A percentile compares a stretch with the other conserved stretches of the same genome.
Conservation (phyloP, 2,888 invertebrate species). For the Cyclophora punctaria region DNA sequence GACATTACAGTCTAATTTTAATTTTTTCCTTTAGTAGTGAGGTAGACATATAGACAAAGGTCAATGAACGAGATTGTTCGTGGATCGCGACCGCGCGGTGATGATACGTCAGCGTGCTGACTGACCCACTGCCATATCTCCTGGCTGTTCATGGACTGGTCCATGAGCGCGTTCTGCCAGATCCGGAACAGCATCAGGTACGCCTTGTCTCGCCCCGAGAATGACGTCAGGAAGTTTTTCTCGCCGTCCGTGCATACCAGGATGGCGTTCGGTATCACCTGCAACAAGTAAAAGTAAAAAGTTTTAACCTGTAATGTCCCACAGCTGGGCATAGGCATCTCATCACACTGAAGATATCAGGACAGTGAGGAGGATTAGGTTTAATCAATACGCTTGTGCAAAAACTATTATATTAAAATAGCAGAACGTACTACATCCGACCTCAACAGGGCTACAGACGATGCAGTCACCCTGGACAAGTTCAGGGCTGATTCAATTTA, state of each 20-base stretch:
- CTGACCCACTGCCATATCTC: constrained; percentile 92
- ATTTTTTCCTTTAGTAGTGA: too few species aligned
- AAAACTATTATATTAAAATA: not conserved
- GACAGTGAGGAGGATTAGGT: too few species aligned
- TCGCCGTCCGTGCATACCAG: constrained; percentile 87
- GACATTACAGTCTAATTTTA: too few species aligned
- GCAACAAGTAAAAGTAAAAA: constrained; percentile 14
- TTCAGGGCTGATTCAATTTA: too few species aligned
- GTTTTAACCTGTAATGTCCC: too few species aligned
- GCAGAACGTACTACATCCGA: not conserved
- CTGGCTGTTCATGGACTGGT: constrained; percentile 86
- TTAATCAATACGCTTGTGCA: too few species aligned
- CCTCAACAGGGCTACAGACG: not conserved
- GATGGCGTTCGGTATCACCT: constrained; percentile 98
- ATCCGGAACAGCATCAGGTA: constrained; percentile 96
- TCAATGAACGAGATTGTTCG: too few species aligned
- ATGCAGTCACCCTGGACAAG: too few species aligned
- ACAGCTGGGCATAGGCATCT: too few species aligned
- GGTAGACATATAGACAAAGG: too few species aligned
- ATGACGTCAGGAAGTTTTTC: constrained; percentile 95
- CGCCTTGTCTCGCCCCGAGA: constrained; percentile 94
- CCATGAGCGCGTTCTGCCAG: constrained; percentile 97
- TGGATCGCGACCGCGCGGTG: too few species aligned
- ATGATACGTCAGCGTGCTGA: constrained; percentile 8
- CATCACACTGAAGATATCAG: too few species aligned